Percentiles rank a stretch among this genome's conserved stretches.
These are phyloP conservation scores for Sceloporus tristichus DNA, from an alignment of 2,113 vertebrate species.

Conservation along the genomic window DNA sequence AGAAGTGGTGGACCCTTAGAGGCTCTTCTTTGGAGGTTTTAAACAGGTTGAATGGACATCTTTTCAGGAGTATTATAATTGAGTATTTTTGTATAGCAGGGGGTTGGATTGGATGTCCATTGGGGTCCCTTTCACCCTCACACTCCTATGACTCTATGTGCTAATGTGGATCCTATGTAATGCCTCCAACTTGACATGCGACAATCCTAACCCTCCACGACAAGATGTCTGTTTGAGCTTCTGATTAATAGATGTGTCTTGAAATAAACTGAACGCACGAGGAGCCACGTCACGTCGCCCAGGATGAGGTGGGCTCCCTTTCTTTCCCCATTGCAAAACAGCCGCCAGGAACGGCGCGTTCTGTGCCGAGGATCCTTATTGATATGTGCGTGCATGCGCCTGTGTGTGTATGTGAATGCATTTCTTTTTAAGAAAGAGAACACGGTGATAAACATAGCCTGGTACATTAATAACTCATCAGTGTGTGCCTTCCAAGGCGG, in stretches of 20 bases:
- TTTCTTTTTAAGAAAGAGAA: slow-evolving; percentile 27
- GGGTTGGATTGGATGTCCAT: too few relatives aligned
- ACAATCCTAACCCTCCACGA: background rate
- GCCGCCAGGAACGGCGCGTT: background rate
- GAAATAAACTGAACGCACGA: background rate
- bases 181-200: too few relatives aligned
- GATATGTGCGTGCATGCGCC: background rate
- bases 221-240: background rate
- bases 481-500: background rate
- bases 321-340: background rate
- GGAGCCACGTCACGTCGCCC: background rate
- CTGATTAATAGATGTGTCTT: background rate
- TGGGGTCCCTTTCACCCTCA: too few relatives aligned
- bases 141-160: too few relatives aligned
- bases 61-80: too few relatives aligned
- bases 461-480: slow-evolving; percentile 41
- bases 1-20: too few relatives aligned
- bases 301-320: too few relatives aligned
- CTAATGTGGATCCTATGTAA: background rate
- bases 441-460: slow-evolving; percentile 9
- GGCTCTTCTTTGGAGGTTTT: too few relatives aligned
- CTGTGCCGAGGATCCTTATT: slow-evolving; percentile 42
- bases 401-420: background rate
- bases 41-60: too few relatives aligned
- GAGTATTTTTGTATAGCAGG: too few relatives aligned